Percentiles rank a stretch among this genome's conserved stretches.
Evolutionary conservation across 2,888 invertebrate species (phyloP).

Genomic region (Tipula helvola): DNA sequence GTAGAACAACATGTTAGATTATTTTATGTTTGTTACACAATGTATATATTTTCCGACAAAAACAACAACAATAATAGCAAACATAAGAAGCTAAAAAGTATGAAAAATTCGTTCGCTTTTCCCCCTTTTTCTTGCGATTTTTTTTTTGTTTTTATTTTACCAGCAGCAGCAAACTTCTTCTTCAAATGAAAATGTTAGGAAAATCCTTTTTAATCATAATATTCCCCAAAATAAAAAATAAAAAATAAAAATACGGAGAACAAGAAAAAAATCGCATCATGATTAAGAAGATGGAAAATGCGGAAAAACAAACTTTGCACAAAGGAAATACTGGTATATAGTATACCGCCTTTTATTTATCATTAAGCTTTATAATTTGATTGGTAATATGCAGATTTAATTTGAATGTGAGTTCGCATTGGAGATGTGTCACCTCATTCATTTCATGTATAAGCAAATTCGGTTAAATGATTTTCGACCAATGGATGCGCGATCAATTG

Average conservation of each 20-base stretch:
- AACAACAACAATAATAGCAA: neutral
- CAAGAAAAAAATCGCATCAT: neutral
- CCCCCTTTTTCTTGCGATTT: neutral
- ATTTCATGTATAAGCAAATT: neutral
- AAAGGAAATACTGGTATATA: neutral
- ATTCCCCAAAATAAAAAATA: neutral
- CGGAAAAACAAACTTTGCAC: neutral
- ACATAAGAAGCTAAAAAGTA: neutral
- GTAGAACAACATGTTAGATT: constrained; percentile 4
- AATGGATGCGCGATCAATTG: neutral
- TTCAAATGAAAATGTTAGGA: neutral
- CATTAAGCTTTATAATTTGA: neutral
- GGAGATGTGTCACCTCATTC: neutral
- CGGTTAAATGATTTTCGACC: neutral
- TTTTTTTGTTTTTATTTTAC: neutral
- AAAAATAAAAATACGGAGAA: neutral
- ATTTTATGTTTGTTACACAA: neutral
- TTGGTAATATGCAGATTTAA: neutral
- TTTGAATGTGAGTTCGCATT: neutral
- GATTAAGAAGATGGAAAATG: neutral
- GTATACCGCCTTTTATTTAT: neutral
- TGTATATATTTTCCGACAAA: neutral
- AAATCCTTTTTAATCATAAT: neutral
- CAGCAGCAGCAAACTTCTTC: neutral
- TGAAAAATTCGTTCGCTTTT: neutral